Evolutionary conservation across 2,797 vertebrate genomes (phyloP).

Genomic region (Buceros bicornis): DNA sequence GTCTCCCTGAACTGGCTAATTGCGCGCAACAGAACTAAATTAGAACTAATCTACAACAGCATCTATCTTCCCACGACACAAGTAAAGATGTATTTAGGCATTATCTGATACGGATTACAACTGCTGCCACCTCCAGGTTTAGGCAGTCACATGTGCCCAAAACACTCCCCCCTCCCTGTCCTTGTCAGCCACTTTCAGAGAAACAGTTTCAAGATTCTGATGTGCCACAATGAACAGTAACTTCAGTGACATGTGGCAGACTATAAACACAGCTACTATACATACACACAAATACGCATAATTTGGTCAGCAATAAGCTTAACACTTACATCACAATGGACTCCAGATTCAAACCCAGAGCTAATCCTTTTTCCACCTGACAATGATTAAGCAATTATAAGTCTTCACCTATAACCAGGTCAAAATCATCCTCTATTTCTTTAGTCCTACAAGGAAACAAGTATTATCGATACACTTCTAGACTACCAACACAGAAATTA

Average conservation of each 20-base stretch:
- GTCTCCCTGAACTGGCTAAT: not conserved
- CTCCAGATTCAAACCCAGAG: not conserved
- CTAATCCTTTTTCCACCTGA: conserved; percentile 64
- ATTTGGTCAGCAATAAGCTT: not conserved
- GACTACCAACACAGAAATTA: not conserved
- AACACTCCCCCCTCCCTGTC: not conserved
- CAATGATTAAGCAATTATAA: conserved; percentile 44
- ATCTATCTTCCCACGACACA: not conserved
- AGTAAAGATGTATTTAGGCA: not conserved
- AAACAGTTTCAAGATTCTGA: not conserved
- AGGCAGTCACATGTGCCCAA: not conserved
- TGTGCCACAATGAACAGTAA: not conserved
- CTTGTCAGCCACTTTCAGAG: not conserved
- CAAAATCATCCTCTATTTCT: not conserved
- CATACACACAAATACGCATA: not conserved
- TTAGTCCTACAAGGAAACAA: not conserved
- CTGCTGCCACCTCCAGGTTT: not conserved
- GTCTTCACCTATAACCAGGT: not conserved
- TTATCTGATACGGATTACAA: not conserved
- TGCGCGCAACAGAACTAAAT: not conserved
- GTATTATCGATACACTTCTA: not conserved
- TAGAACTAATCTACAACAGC: not conserved
- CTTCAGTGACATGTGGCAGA: not conserved
- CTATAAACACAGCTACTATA: not conserved
- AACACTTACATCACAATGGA: not conserved